Base-by-base conservation (phyloP, 2,888 invertebrate species). In the Drosophila subquinaria region DNA sequence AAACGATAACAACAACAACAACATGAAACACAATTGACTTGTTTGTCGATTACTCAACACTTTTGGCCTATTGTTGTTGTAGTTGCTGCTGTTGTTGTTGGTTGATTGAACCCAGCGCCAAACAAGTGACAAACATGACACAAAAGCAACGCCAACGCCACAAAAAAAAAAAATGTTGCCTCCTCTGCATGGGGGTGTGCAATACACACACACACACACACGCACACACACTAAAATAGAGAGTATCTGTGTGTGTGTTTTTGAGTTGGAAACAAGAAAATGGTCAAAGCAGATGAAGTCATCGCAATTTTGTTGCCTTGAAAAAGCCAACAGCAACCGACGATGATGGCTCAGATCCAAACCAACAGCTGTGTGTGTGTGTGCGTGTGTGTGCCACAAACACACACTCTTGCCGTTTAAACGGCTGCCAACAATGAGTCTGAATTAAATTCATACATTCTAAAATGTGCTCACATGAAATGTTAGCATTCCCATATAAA, bases 201-300 rank as follows among this genome's bases (percentile, higher is more conserved):
- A 35, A 61, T 45, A 48, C 55, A 51, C 61, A 55, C 61, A 61
- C 48, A 55, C 27, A 62, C 60, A 63, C 45, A 69, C 53, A 38
- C 59, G 36, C 45, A 67, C 66, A 65, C 53, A 38, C 59, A 50
- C 42, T 67, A 17, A 35, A 13, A 27, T 30, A n/a, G 36, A 36
- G 51, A 10, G 17, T 40, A 15, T 50, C 48, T 40, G 40, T 51
- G 23, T 45, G 48, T 72, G 43, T 72, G 50, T 64, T 50, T 72
- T 57, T 66, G 61, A 55, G 51, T 59, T 63, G 23, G 56, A 74
- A 75, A 64, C 48, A 69, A 79, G 52, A 57, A 68, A 69, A 77
- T 81, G 69, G 70, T 70, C 76, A 74, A 66, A 62, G 77, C 68
- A 79, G 82, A 82, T 82, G 84, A 82, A 82, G 84, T 82, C 82